Percentiles rank a stretch among this genome's conserved stretches.
These are phyloP conservation scores for Telmatherina bonti DNA, from an alignment of 2,797 vertebrate species.

Conservation along the genomic window DNA sequence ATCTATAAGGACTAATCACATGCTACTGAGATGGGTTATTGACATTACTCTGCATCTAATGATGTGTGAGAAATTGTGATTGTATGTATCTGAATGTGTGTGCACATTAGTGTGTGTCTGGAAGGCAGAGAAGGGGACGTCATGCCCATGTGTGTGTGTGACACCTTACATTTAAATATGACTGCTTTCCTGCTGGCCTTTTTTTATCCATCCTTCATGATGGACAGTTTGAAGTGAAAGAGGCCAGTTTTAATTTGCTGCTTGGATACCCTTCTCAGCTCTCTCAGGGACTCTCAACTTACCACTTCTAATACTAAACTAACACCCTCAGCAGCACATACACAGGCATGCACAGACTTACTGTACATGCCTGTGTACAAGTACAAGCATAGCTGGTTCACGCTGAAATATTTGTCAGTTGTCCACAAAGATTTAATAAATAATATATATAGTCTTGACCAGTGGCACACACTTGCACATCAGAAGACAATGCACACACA, in stretches of 20 bases:
- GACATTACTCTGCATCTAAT: slow-evolving; percentile 57
- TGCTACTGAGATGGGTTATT: slow-evolving; percentile 64
- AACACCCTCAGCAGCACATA: slow-evolving; percentile 34
- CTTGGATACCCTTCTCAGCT: slow-evolving; percentile 75
- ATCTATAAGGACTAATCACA: slow-evolving; percentile 77
- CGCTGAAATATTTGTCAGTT: neutral
- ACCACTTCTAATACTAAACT: slow-evolving; percentile 65
- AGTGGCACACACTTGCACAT: no score
- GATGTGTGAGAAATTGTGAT: slow-evolving; percentile 50
- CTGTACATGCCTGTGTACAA: no score
- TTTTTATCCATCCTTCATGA: slow-evolving; percentile 74
- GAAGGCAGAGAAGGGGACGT: neutral
- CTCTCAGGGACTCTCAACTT: slow-evolving; percentile 72
- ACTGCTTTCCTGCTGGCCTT: slow-evolving; percentile 41
- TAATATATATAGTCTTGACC: no score
- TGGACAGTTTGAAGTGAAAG: slow-evolving; percentile 81
- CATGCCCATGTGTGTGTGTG: slow-evolving; percentile 30
- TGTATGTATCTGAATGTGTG: slow-evolving; percentile 9
- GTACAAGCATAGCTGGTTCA: slow-evolving; percentile 7
- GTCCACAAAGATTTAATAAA: no score
- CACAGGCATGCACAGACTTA: slow-evolving; percentile 1
- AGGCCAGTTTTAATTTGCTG: slow-evolving; percentile 84
- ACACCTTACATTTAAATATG: slow-evolving; percentile 39
- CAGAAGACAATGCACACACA: no score
- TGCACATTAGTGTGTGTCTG: slow-evolving; percentile 9